Percentiles rank a stretch among this genome's conserved stretches.
phyloP scores from a whole-genome alignment of 2,888 invertebrate species.

The Noctua pronuba region DNA sequence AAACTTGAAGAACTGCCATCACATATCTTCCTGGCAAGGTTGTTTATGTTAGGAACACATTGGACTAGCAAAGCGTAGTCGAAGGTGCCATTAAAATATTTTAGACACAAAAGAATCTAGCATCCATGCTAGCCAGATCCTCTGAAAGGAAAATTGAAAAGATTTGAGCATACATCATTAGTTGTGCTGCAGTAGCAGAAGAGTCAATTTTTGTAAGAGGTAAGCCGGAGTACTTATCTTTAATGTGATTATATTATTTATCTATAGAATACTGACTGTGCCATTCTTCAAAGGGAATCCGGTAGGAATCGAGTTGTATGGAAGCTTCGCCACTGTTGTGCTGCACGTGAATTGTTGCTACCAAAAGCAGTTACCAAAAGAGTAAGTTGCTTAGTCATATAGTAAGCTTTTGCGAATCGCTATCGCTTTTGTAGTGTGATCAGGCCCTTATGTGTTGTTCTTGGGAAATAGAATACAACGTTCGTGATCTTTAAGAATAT shows the following conservation, averaged over 20 bases:
- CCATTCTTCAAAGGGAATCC: too few relatives aligned
- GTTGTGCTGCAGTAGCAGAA: too few relatives aligned
- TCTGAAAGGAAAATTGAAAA: too few relatives aligned
- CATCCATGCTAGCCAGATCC: too few relatives aligned
- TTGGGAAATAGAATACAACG: conserved; percentile 31
- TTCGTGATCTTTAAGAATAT: conserved; percentile 10
- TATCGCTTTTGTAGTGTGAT: background rate
- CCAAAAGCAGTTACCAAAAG: background rate
- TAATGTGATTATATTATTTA: too few relatives aligned
- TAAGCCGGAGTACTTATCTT: too few relatives aligned
- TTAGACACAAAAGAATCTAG: background rate
- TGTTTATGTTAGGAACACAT: conserved; percentile 1
- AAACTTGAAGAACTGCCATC: conserved; percentile 16
- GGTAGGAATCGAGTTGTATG: too few relatives aligned
- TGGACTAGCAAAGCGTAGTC: background rate
- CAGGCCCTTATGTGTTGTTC: background rate
- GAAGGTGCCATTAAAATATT: background rate
- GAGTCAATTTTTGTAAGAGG: too few relatives aligned
- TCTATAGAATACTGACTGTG: too few relatives aligned
- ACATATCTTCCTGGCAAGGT: conserved; percentile 9
- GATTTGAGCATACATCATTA: background rate
- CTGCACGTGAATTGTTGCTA: too few relatives aligned
- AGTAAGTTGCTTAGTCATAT: background rate
- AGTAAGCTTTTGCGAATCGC: background rate
- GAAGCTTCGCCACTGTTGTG: too few relatives aligned